These are phyloP conservation scores for Genyomyrus donnyi DNA, from an alignment of 2,113 vertebrate species.

Conservation along the genomic window DNA sequence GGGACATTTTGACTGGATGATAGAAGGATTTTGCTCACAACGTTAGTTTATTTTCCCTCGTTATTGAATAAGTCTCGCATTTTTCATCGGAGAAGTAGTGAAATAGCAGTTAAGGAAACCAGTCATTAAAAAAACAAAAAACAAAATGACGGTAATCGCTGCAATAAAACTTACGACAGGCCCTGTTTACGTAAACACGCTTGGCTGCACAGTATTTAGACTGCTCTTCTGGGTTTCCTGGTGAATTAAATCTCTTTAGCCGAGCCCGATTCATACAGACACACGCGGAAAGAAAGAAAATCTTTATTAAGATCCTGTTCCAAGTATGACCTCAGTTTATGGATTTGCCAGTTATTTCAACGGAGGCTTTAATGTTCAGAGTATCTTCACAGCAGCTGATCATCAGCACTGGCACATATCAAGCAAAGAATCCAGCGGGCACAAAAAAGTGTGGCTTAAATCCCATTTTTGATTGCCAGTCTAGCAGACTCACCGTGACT, in stretches of 20 bases:
- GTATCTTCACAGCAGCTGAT: neutral
- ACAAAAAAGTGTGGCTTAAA: neutral
- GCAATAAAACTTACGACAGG: neutral
- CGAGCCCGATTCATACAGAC: neutral
- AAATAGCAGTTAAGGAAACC: neutral
- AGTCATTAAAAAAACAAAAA: neutral
- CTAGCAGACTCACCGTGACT: neutral
- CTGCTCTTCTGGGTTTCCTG: neutral
- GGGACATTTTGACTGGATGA: neutral
- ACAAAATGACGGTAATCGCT: neutral
- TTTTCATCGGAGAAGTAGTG: neutral
- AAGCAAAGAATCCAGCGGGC: neutral
- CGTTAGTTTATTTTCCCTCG: neutral
- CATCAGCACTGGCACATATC: slow-evolving; percentile 5
- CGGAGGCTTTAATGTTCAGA: neutral
- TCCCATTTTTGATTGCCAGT: slow-evolving; percentile 16
- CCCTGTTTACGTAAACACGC: neutral
- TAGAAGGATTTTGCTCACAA: neutral
- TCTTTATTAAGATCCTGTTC: neutral
- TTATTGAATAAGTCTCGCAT: neutral
- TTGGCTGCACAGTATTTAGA: neutral
- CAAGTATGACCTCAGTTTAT: neutral
- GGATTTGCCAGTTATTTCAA: neutral
- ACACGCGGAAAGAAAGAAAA: neutral
- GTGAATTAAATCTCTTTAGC: neutral